phyloP scores from a whole-genome alignment of 2,797 vertebrate genomes.

The Apogon hyalosoma region DNA sequence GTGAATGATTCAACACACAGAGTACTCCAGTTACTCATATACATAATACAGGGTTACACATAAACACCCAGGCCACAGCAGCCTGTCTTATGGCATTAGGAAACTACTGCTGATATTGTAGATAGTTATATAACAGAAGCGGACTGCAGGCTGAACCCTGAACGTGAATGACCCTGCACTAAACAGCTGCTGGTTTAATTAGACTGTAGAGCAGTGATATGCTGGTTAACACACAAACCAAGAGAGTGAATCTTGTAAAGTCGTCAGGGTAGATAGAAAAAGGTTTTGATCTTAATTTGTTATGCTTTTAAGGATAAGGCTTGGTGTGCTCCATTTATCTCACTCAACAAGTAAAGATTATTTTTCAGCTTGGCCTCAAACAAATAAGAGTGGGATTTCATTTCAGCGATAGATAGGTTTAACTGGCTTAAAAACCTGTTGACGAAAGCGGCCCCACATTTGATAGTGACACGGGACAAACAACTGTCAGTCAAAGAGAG shows the following conservation, averaged over 20 bases:
- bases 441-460: conserved; percentile 21
- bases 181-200: conserved; percentile 46
- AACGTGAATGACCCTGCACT: conserved; percentile 38
- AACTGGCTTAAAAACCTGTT: conserved; percentile 26
- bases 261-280: conserved; percentile 12
- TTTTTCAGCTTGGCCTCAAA: conserved; percentile 30
- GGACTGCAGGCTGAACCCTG: conserved; percentile 32
- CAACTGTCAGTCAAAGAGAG: conserved; percentile 32
- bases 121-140: conserved; percentile 54
- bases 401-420: conserved; percentile 15
- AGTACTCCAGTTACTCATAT: conserved; percentile 14
- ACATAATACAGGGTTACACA: conserved; percentile 6
- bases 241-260: conserved; percentile 27
- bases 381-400: conserved; percentile 28
- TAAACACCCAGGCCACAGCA: conserved; percentile 14
- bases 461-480: conserved; percentile 36
- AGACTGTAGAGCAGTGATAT: conserved; percentile 33
- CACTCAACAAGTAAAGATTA: conserved; percentile 27
- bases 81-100: conserved; percentile 13
- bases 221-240: conserved; percentile 32
- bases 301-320: conserved; percentile 13
- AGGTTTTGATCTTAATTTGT: conserved; percentile 6
- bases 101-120: conserved; percentile 19
- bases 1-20: conserved; percentile 12
- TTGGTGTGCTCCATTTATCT: conserved; percentile 9